Evolutionary conservation across 2,113 vertebrate genomes (phyloP).

Genomic region (Thalassarche chlororhynchos): DNA sequence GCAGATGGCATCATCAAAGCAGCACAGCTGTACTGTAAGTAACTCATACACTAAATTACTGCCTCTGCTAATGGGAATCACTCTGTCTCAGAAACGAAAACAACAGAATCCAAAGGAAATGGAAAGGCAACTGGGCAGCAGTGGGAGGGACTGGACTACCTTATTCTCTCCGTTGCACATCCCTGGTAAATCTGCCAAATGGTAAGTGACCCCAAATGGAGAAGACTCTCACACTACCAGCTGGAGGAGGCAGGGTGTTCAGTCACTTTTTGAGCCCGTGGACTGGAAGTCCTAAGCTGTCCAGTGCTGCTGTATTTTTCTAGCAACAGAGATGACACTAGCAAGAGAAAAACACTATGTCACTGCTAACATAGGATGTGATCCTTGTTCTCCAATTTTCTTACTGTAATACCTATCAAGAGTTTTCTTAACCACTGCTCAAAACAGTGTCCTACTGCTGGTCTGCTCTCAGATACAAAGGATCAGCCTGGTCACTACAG

Average conservation of each 20-base stretch:
- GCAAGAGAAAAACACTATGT: not conserved
- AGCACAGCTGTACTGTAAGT: constrained; percentile 54
- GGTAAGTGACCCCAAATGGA: not conserved
- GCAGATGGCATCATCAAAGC: constrained; percentile 53
- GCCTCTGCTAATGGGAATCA: not conserved
- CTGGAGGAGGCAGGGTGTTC: not conserved
- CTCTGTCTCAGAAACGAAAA: not conserved
- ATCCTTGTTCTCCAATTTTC: not conserved
- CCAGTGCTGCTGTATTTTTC: not conserved
- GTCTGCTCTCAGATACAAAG: not conserved
- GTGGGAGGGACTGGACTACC: not conserved
- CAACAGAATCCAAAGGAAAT: not conserved
- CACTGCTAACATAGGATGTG: not conserved
- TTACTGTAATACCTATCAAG: not conserved
- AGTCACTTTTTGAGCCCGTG: not conserved
- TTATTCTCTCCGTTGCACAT: not conserved
- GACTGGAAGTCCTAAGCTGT: not conserved
- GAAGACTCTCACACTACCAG: not conserved
- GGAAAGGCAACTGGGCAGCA: not conserved
- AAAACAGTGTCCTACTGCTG: not conserved
- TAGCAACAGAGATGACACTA: not conserved
- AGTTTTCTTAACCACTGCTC: not conserved
- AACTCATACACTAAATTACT: constrained; percentile 12
- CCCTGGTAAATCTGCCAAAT: not conserved
- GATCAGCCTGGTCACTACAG: not conserved